Conservation (phyloP, 2,113 vertebrate genomes). For the Thunnus maccoyii region DNA sequence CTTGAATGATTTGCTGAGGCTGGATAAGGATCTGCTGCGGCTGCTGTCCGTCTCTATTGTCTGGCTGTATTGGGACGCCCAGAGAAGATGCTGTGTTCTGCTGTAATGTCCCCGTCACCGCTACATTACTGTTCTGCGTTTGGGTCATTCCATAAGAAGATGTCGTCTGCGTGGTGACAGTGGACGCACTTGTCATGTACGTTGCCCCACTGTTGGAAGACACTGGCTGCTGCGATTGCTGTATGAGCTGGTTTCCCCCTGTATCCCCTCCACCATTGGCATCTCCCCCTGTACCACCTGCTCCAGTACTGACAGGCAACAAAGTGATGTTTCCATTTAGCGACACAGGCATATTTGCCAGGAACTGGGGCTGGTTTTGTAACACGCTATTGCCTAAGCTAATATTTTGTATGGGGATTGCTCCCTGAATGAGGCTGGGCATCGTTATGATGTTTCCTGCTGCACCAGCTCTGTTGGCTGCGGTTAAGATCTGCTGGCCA, state of each 20-base stretch:
- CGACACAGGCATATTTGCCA: constrained; percentile 94
- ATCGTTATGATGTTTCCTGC: constrained; percentile 92
- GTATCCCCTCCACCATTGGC: constrained; percentile 61
- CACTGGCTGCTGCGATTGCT: constrained; percentile 70
- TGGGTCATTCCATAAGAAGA: constrained; percentile 79
- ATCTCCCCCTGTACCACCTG: constrained; percentile 72
- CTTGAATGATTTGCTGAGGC: constrained; percentile 91
- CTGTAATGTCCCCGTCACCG: constrained; percentile 70
- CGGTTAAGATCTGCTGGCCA: constrained; percentile 92
- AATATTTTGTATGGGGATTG: constrained; percentile 94
- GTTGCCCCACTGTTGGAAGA: constrained; percentile 61
- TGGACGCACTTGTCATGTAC: constrained; percentile 81
- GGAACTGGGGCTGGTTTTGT: constrained; percentile 93
- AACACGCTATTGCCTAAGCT: constrained; percentile 89
- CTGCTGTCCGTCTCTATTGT: constrained; percentile 82
- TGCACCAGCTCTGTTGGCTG: constrained; percentile 80
- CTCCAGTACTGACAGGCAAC: constrained; percentile 90
- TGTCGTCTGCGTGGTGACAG: constrained; percentile 88
- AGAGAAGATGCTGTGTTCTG: constrained; percentile 71
- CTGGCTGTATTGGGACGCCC: constrained; percentile 78
- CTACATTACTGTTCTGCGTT: constrained; percentile 73
- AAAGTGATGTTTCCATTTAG: constrained; percentile 97
- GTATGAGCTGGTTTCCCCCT: constrained; percentile 71
- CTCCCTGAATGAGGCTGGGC: constrained; percentile 93
- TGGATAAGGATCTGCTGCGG: constrained; percentile 87